A percentile compares a stretch with the other conserved stretches of the same genome.
Conservation (phyloP, 2,888 invertebrate genomes). For the Linnaemya vulpina region DNA sequence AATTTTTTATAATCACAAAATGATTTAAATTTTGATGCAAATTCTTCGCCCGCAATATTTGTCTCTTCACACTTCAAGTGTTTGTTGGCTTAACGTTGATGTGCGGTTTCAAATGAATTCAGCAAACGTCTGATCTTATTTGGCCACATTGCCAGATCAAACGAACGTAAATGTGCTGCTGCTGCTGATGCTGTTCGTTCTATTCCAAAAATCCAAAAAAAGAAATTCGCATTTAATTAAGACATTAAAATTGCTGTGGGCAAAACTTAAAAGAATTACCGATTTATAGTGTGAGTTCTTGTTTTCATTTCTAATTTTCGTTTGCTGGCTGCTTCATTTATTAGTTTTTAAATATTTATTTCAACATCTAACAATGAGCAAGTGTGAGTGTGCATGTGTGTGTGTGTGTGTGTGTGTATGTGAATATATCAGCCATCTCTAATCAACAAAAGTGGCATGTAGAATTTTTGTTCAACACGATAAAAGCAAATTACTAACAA, state of each 20-base stretch:
- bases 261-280: conserved; percentile 55
- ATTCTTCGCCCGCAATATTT: no score
- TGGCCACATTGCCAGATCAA: conserved; percentile 60
- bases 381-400: no score
- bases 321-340: conserved; percentile 54
- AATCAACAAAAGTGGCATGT: conserved; percentile 72
- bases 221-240: conserved; percentile 65
- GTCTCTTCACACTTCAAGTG: conserved; percentile 22
- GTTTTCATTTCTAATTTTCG: conserved; percentile 1
- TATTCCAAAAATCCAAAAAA: conserved; percentile 36
- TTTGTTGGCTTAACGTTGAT: neutral
- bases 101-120: conserved; percentile 38
- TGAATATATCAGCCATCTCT: conserved; percentile 70
- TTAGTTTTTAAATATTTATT: conserved; percentile 49
- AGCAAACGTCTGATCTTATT: conserved; percentile 57
- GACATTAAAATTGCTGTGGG: conserved; percentile 57
- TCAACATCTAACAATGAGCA: conserved; percentile 14
- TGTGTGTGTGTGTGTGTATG: conserved; percentile 9
- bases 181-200: conserved; percentile 9
- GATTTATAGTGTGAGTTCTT: neutral
- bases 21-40: no score
- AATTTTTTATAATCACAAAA: neutral
- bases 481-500: conserved; percentile 67
- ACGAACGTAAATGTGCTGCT: conserved; percentile 44
- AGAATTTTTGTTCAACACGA: conserved; percentile 68